These are phyloP conservation scores for Cavia porcellus DNA, from an alignment of 2,113 vertebrate genomes.

Conservation along the genomic window DNA sequence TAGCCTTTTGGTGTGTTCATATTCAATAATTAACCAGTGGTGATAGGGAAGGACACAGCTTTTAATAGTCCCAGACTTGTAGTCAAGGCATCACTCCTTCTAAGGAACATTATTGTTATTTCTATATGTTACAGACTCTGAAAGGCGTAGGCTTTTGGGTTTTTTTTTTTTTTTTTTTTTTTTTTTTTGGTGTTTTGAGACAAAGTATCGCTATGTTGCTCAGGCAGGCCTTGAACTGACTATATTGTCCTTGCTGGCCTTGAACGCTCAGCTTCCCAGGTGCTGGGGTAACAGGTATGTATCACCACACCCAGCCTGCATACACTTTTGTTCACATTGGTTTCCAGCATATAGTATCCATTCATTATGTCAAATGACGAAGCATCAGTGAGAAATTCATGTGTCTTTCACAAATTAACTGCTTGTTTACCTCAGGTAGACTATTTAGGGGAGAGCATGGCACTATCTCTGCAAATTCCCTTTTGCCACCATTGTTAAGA, in stretches of 20 bases:
- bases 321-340: not conserved
- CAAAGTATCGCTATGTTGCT: not conserved
- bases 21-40: not conserved
- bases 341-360: not conserved
- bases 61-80: not conserved
- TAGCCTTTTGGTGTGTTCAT: not conserved
- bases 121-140: not conserved
- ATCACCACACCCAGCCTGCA: not conserved
- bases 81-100: not conserved
- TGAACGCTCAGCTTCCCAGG: not conserved
- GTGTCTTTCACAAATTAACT: not conserved
- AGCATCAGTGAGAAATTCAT: conserved; percentile 7
- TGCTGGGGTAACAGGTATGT: not conserved
- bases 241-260: not conserved
- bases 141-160: not conserved
- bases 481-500: not conserved
- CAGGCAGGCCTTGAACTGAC: not conserved
- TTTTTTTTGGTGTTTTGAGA: not conserved
- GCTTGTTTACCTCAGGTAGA: not conserved
- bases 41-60: not conserved
- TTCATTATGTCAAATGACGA: conserved; percentile 10
- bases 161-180: no score
- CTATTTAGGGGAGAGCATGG: not conserved
- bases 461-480: not conserved
- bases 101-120: not conserved